These are phyloP conservation scores for Festucalex cinctus DNA, from an alignment of 2,113 vertebrate genomes.

Conservation along the genomic window DNA sequence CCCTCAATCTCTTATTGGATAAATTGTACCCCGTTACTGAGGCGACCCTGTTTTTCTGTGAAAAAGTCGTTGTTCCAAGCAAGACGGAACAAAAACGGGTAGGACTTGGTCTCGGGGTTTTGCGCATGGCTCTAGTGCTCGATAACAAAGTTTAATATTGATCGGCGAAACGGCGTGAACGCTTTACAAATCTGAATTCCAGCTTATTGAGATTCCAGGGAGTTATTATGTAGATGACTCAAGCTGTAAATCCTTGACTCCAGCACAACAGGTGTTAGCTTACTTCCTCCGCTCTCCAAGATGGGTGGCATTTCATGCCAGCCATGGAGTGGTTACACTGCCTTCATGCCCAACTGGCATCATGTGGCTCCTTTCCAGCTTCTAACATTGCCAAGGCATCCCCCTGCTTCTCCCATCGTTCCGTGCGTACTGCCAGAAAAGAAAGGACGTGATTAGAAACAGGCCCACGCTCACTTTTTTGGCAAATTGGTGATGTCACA, in stretches of 20 bases:
- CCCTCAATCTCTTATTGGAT: no score
- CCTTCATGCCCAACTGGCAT: conserved; percentile 66
- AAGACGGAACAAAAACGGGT: no score
- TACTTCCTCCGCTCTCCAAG: conserved; percentile 60
- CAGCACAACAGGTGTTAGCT: conserved; percentile 55
- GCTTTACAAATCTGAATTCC: conserved; percentile 47
- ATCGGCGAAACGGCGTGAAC: conserved; percentile 33
- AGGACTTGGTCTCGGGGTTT: no score
- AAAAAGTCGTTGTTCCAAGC: no score
- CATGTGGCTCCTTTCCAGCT: conserved; percentile 54
- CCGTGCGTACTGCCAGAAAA: conserved; percentile 51
- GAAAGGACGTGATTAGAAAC: conserved; percentile 55
- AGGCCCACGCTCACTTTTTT: conserved; percentile 40
- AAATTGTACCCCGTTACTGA: no score
- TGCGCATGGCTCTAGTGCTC: no score
- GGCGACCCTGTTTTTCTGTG: no score
- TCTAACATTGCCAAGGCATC: conserved; percentile 47
- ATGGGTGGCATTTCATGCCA: conserved; percentile 29
- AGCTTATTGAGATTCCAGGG: conserved; percentile 61
- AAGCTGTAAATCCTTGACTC: conserved; percentile 68
- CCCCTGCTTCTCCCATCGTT: conserved; percentile 48
- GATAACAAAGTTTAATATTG: conserved; percentile 1
- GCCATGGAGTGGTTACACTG: conserved; percentile 57
- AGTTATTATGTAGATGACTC: conserved; percentile 55
- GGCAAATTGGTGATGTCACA: conserved; percentile 58